Evolutionary conservation across 2,888 invertebrate species (phyloP), one percentile per base, ranked within the genome.

Genomic region (Tetanocera ferruginea): DNA sequence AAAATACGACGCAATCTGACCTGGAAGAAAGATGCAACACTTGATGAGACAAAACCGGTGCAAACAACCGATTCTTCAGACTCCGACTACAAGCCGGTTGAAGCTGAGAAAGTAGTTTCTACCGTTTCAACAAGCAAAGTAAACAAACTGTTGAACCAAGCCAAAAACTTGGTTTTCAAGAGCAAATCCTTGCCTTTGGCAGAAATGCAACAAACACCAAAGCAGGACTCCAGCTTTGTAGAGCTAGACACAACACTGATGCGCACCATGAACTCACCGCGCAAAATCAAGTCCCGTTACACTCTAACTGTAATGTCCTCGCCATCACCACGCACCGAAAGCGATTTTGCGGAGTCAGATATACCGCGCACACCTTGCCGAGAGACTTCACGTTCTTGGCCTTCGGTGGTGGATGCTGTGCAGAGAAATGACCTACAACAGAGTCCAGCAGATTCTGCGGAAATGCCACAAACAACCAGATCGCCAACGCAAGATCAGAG

Each of bases 271-370:
- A 88, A 87, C 55, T 87, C 88, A 2, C 87, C 87, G 3, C 74
- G 83, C 0, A 87, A 85, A 70, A 86, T 89, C 19, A 87, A 86
- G 77, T 84, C 86, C 0, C 87, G 85, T 0, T 89, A 89, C 34
- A 88, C 87, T 0, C 69, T 89, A 31, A 87, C 88, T 0, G 83
- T 84, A 9, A 81, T 88, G 81, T 83, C 85, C 0, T 85, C 89
- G 3, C 87, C 89, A 0, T 86, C 87, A 0, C 84, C 85, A 9
- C 82, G 82, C 28, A 79, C 83, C 11, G 86, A 85, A 74, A 88
- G 86, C 34, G 87, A 87, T 79, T 84, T 79, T 51, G 84, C 79
- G 4, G 86, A 85, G 0, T 52, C 81, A 1, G 84, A 88, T 66
- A 79, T 83, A 0, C 81, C 82, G 0, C 83, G 80, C n/a, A 77